phyloP scores from a whole-genome alignment of 1,140 invertebrate species.

The Hirudo medicinalis region DNA sequence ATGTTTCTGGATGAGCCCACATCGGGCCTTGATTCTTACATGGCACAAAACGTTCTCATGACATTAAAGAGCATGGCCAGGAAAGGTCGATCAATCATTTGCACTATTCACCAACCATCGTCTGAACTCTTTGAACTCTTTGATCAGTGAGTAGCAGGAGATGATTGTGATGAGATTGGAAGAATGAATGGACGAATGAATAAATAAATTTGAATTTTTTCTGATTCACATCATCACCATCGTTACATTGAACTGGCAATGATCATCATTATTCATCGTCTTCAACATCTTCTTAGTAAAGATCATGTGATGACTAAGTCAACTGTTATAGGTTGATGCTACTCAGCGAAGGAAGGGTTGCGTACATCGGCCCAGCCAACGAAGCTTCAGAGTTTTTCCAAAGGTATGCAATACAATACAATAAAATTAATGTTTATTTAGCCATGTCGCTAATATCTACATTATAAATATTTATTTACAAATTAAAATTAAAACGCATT shows the following conservation, averaged over 20 bases:
- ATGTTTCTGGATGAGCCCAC: constrained; percentile 97
- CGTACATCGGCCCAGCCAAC: constrained; percentile 67
- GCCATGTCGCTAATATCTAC: background rate
- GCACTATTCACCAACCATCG: constrained; percentile 82
- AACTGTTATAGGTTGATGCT: constrained; percentile 50
- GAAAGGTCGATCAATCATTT: constrained; percentile 77
- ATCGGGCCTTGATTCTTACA: constrained; percentile 77
- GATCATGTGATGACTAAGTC: too few species aligned
- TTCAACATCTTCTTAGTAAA: too few species aligned
- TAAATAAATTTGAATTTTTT: background rate
- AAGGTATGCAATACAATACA: constrained; percentile 45
- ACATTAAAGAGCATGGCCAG: constrained; percentile 51
- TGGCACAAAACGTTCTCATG: constrained; percentile 76
- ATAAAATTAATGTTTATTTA: background rate
- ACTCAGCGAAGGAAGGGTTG: constrained; percentile 79
- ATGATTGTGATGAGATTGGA: constrained; percentile 4
- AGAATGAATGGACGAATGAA: background rate
- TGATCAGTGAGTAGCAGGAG: constrained; percentile 4
- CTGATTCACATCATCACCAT: too few species aligned
- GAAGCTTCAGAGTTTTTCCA: constrained; percentile 69
- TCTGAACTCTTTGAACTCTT: constrained; percentile 14
- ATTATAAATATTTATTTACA: constrained; percentile 2
- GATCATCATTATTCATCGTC: too few species aligned
- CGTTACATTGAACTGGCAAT: too few species aligned
- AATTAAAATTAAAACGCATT: background rate